Base-by-base conservation (phyloP, 2,113 vertebrate genomes). In the Willisornis vidua region DNA sequence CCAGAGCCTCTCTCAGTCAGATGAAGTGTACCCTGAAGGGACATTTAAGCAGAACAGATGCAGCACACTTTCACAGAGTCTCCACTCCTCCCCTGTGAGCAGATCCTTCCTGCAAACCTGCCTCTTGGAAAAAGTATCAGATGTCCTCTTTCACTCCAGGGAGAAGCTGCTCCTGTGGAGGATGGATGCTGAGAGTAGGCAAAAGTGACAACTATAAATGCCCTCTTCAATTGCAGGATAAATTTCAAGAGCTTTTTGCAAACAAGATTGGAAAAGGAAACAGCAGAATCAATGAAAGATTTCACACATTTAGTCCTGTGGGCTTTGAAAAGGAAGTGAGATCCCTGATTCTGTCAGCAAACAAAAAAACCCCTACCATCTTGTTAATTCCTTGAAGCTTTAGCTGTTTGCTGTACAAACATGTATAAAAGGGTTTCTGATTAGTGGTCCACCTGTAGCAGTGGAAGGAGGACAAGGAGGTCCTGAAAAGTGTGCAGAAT, bases 201-300 rank as follows among this genome's bases (percentile, higher is more conserved):
- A 95, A 86, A 96, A 86, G 87, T 87, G 75, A 95, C 92, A 92
- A 78, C 86, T 92, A 17, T 49, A 92, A 94, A 90, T 92, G 61
- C 70, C 83, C 28, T 95, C 54, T 80, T 90, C 45, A 65, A 92
- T 68, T 37, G 58, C 31, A 71, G 65, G 57, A 86, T 82, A 86
- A 92, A 87, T 96, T 89, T 89, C 83, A 92, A 72, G 76, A 94
- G 76, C 48, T 66, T 94, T 95, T 96, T 68, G 35, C 75, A 90
- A 91, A 95, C 68, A 84, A 77, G 75, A 78, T 29, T 83, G 81
- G 93, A 95, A 95, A 84, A 85, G 61, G 28, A 83, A 93, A 85
- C 83, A 67, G 46, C 41, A 92, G 85, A 93, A 94, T 94, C 90
- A 74, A 91, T 96, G 79, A 85, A 82, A 75, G 45, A 81, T 95